phyloP scores from a whole-genome alignment of 2,113 vertebrate genomes.

The Camelus bactrianus region DNA sequence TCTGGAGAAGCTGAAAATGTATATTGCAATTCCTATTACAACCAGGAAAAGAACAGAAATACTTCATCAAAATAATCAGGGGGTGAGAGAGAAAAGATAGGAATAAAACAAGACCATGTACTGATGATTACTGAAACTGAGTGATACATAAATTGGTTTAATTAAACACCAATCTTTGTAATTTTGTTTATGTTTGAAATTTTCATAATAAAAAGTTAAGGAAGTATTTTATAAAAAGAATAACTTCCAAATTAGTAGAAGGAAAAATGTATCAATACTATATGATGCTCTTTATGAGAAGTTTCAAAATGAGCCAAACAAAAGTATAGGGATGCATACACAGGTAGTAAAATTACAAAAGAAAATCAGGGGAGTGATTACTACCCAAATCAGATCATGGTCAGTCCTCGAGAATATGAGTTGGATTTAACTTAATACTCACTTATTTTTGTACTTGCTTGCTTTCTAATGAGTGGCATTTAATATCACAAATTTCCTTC shows the following conservation, averaged over 20 bases:
- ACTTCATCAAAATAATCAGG: background rate
- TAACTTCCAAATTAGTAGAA: background rate
- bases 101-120: background rate
- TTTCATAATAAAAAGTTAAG: constrained; percentile 1
- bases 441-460: constrained; percentile 31
- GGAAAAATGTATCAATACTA: background rate
- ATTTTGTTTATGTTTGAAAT: constrained; percentile 13
- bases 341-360: background rate
- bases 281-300: background rate
- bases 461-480: background rate
- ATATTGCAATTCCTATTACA: background rate
- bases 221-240: constrained; percentile 23
- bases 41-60: background rate
- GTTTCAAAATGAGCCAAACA: constrained; percentile 33
- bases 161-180: background rate
- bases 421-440: constrained; percentile 19
- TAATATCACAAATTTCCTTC: background rate
- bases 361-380: background rate
- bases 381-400: background rate
- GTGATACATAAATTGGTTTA: background rate
- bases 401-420: background rate
- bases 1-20: background rate
- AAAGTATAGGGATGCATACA: background rate
- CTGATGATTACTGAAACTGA: background rate
- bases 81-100: background rate